Evolutionary conservation across 2,888 invertebrate species (phyloP).

Genomic region (Rhagophthalmus giganteus): DNA sequence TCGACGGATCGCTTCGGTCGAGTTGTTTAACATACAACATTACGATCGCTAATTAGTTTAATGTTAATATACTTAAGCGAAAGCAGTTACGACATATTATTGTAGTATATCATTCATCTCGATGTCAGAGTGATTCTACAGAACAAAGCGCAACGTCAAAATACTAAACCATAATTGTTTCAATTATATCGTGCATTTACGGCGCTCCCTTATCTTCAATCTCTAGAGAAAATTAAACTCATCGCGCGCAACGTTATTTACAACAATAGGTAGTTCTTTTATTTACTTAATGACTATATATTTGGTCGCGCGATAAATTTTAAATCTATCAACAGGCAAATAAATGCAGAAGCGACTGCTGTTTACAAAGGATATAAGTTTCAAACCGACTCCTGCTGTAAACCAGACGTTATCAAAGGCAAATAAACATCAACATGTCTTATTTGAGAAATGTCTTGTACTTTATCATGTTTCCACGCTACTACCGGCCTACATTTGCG

Average conservation of each 20-base stretch:
- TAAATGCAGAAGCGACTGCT: too few relatives aligned
- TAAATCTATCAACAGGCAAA: neutral
- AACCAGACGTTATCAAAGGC: constrained; percentile 21
- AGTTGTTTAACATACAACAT: too few relatives aligned
- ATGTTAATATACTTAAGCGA: too few relatives aligned
- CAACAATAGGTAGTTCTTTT: constrained; percentile 1
- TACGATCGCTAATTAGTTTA: too few relatives aligned
- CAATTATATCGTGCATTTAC: constrained; percentile 22
- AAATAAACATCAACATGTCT: constrained; percentile 29
- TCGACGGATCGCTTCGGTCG: too few relatives aligned
- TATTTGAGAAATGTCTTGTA: constrained; percentile 36
- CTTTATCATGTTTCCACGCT: constrained; percentile 36
- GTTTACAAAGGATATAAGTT: neutral
- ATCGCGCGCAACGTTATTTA: constrained; percentile 3
- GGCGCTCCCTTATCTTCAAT: constrained; percentile 14
- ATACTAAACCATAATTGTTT: constrained; percentile 24
- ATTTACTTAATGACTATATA: too few relatives aligned
- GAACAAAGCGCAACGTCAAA: constrained; percentile 15
- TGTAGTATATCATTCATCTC: too few relatives aligned
- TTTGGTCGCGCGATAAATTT: neutral
- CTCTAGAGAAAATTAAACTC: constrained; percentile 14
- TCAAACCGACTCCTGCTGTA: constrained; percentile 3
- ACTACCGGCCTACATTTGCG: constrained; percentile 27
- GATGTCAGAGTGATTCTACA: too few relatives aligned
- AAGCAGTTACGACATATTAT: too few relatives aligned